Conservation (phyloP, 2,797 vertebrate species). For the Hydrocynus forskahlii region DNA sequence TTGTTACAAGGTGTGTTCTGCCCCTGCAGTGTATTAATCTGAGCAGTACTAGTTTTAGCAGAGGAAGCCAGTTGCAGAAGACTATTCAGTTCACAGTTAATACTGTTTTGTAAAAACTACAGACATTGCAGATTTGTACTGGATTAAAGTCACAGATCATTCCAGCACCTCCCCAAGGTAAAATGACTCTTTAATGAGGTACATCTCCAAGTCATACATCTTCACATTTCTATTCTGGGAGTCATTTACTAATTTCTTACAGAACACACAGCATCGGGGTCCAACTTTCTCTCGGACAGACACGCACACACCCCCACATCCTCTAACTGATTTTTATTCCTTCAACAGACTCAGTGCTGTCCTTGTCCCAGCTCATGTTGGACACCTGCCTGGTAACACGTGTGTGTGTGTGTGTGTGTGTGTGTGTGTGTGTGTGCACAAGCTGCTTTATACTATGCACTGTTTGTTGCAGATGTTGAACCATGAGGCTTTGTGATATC, state of each 20-base stretch:
- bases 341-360: slow-evolving; percentile 81
- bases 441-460: slow-evolving; percentile 43
- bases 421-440: slow-evolving; percentile 30
- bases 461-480: slow-evolving; percentile 67
- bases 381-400: slow-evolving; percentile 78
- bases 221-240: too few relatives aligned
- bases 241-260: too few relatives aligned
- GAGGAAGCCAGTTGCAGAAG: too few relatives aligned
- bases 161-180: neutral
- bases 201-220: too few relatives aligned
- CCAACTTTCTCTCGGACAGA: neutral
- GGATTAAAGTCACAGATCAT: neutral
- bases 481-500: slow-evolving; percentile 55
- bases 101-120: neutral
- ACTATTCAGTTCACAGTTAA: too few relatives aligned
- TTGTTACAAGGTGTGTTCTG: too few relatives aligned
- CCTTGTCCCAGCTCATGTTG: slow-evolving; percentile 82
- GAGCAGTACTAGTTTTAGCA: too few relatives aligned
- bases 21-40: too few relatives aligned
- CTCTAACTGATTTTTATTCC: slow-evolving; percentile 53
- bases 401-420: slow-evolving; percentile 39
- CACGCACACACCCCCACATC: slow-evolving; percentile 2
- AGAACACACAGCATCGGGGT: too few relatives aligned
- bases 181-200: neutral
- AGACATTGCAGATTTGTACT: neutral